Conservation (phyloP, 2,113 vertebrate species). For the Microtus oregoni region DNA sequence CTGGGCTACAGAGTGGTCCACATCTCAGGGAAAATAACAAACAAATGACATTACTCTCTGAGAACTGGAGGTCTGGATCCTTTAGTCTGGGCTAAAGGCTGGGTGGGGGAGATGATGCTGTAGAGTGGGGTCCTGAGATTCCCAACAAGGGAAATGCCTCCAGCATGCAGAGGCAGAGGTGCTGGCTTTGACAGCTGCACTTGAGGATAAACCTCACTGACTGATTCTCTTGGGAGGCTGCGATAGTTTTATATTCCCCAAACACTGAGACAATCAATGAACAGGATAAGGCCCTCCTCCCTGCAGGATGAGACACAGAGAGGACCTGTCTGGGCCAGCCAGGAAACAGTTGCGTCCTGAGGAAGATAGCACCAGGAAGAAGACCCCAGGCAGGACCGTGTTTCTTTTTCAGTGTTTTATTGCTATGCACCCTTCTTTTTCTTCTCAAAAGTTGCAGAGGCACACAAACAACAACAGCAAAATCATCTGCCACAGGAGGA, state of each 20-base stretch:
- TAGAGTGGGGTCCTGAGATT: not conserved
- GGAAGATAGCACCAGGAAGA: not conserved
- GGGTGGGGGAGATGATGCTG: not conserved
- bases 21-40: not conserved
- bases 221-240: not conserved
- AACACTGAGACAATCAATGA: not conserved
- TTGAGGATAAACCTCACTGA: not conserved
- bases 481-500: not conserved
- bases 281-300: not conserved
- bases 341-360: not conserved
- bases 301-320: not conserved
- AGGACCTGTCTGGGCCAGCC: rapidly evolving
- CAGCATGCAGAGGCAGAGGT: not conserved
- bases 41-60: not conserved
- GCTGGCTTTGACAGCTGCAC: not conserved
- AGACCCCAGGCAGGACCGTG: not conserved
- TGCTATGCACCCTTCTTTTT: not conserved
- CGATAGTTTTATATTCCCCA: not conserved
- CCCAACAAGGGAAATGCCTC: not conserved
- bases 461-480: not conserved
- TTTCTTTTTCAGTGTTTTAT: not conserved
- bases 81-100: not conserved
- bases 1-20: not conserved
- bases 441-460: not conserved
- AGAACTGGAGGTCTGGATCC: not conserved